phyloP scores from a whole-genome alignment of 2,888 invertebrate species.

The Platycheirus albimanus region DNA sequence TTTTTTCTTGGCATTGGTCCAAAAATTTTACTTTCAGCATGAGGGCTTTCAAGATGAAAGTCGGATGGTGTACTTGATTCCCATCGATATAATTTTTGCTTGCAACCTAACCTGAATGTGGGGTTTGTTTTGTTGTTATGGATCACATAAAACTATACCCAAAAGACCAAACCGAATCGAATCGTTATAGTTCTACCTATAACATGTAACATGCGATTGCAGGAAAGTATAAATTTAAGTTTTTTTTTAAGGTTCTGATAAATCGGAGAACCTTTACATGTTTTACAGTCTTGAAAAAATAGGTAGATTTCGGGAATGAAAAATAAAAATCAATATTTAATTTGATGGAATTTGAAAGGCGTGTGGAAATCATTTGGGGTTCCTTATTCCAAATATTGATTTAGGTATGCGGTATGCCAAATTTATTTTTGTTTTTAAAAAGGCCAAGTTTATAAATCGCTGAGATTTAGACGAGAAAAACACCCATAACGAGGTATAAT shows the following conservation, averaged over 20 bases:
- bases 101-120: constrained; percentile 11
- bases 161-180: neutral
- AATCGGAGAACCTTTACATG: constrained; percentile 30
- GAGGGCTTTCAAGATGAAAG: neutral
- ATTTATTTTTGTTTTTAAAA: constrained; percentile 7
- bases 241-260: constrained; percentile 36
- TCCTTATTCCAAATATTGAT: constrained; percentile 2
- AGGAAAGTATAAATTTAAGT: constrained; percentile 45
- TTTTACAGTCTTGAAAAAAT: neutral
- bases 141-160: neutral
- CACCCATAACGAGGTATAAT: no score
- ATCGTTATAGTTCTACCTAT: neutral
- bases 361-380: constrained; percentile 1
- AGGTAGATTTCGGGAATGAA: neutral
- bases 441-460: constrained; percentile 5
- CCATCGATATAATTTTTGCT: constrained; percentile 30
- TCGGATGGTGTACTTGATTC: neutral
- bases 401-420: constrained; percentile 6
- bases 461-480: constrained; percentile 5
- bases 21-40: neutral
- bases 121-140: constrained; percentile 12
- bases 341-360: constrained; percentile 44
- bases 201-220: constrained; percentile 50
- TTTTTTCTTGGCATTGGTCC: constrained; percentile 7
- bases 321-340: constrained; percentile 62